phyloP scores from a whole-genome alignment of 2,797 vertebrate species.

The Leucoraja ocellata region DNA sequence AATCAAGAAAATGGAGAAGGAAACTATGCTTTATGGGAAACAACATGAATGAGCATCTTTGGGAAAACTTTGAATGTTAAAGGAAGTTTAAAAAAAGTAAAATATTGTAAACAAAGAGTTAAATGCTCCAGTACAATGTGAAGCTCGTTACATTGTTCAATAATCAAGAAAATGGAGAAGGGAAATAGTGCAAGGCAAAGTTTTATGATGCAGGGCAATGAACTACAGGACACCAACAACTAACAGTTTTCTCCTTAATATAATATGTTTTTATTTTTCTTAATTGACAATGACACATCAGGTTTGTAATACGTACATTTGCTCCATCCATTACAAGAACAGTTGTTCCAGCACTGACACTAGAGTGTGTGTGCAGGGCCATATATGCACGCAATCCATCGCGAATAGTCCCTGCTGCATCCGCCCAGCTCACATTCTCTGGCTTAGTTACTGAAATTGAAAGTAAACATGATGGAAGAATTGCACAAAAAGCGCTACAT shows the following conservation, averaged over 20 bases:
- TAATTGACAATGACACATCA: neutral
- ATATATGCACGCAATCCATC: slow-evolving; percentile 80
- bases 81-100: too few relatives aligned
- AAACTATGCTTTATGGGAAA: too few relatives aligned
- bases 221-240: neutral
- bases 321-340: slow-evolving; percentile 85
- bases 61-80: neutral
- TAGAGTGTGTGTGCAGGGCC: slow-evolving; percentile 79
- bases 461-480: neutral
- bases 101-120: neutral
- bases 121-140: neutral
- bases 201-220: too few relatives aligned
- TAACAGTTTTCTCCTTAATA: neutral
- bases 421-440: slow-evolving; percentile 72
- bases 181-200: too few relatives aligned
- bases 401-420: slow-evolving; percentile 67
- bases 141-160: neutral
- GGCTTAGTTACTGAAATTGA: slow-evolving; percentile 72
- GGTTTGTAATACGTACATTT: slow-evolving; percentile 65
- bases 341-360: slow-evolving; percentile 67
- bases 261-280: neutral
- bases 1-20: neutral
- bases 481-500: neutral
- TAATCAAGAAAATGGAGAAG: neutral
- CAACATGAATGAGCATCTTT: neutral